Percentiles rank a stretch among this genome's conserved stretches.
phyloP scores from a whole-genome alignment of 2,888 invertebrate species.

The Cheilosia vulpina region DNA sequence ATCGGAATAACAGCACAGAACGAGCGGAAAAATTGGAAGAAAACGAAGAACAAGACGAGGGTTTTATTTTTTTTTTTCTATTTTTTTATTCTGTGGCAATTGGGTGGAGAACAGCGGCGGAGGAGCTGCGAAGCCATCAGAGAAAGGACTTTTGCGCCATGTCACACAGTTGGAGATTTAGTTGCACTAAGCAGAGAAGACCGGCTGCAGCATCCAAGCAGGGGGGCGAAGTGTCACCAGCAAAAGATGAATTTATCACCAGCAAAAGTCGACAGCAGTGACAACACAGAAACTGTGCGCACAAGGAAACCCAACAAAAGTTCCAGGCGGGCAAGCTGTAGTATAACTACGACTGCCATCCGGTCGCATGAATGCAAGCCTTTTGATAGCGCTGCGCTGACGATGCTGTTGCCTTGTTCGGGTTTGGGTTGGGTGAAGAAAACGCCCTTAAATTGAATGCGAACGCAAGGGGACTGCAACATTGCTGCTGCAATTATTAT shows the following conservation, averaged over 20 bases:
- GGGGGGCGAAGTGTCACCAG: conserved; percentile 76
- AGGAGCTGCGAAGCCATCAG: background rate
- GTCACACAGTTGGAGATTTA: conserved; percentile 61
- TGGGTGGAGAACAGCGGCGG: background rate
- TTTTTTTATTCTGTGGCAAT: conserved; percentile 16
- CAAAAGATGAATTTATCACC: conserved; percentile 80
- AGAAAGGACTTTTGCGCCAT: conserved; percentile 49
- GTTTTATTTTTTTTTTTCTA: conserved; percentile 16
- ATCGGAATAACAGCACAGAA: conserved; percentile 41
- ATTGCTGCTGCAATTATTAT: conserved; percentile 43
- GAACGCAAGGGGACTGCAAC: conserved; percentile 15
- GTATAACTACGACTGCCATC: conserved; percentile 20
- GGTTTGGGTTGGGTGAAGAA: background rate
- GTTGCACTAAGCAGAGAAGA: conserved; percentile 29
- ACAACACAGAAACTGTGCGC: conserved; percentile 61
- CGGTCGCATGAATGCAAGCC: conserved; percentile 38
- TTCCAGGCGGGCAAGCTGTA: conserved; percentile 54
- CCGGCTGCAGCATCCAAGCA: conserved; percentile 47
- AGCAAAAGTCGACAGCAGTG: conserved; percentile 77
- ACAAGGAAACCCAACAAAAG: conserved; percentile 65
- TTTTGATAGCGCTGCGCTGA: background rate
- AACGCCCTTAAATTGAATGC: conserved; percentile 57
- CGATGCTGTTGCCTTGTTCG: background rate
- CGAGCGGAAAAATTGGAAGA: conserved; percentile 15
- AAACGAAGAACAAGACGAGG: conserved; percentile 12